Evolutionary conservation across 2,888 invertebrate species (phyloP), one percentile per base, ranked within the genome.

Genomic region (Drosophila diplacantha): DNA sequence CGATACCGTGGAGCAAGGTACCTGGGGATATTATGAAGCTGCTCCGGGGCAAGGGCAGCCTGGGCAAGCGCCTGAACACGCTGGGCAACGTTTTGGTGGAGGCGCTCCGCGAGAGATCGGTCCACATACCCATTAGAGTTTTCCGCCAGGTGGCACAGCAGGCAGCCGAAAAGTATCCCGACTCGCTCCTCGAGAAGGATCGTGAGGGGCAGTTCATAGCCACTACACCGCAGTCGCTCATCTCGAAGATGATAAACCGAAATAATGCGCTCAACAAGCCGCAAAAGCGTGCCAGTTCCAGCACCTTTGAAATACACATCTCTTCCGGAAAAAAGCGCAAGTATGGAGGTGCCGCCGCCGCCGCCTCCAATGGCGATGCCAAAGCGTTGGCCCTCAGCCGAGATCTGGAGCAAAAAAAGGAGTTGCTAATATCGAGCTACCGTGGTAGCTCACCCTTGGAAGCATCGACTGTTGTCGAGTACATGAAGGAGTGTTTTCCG

Each of bases 401-500:
- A 12, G 84, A 83, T 43, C 46, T 81, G n/a, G 85, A 81, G 39
- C 63, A 84, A 18, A 80, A 84, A 20, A 83, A 78, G 44, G 74
- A 83, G 20, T 29, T 64, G 7, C 41, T 80, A 0, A 81, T 83
- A 38, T 63, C 79, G 20, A 78, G 84, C 34, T 83, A 78, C 46
- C 69, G 73, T 11, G 84, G 81, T 26, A 73, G 56, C 51, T 43
- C 65, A 14, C 54, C 56, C 5, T 12, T 79, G 29, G 85, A 83
- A 22, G 16, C 52, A 22, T 43, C 62, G 11, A 64, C 66, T 6
- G 58, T 80, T n/a, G 44, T 69, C 3, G 80, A 81, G 3, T 79
- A 84, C 12, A 80, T 80, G 80, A 84, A 84, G 38, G 82, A 81
- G 54, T 84, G 80, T 32, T 80, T 80, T 63, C 81, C 83, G 11